These are phyloP conservation scores for Leptopilina syphax DNA, from an alignment of 2,888 invertebrate species.

Conservation along the genomic window DNA sequence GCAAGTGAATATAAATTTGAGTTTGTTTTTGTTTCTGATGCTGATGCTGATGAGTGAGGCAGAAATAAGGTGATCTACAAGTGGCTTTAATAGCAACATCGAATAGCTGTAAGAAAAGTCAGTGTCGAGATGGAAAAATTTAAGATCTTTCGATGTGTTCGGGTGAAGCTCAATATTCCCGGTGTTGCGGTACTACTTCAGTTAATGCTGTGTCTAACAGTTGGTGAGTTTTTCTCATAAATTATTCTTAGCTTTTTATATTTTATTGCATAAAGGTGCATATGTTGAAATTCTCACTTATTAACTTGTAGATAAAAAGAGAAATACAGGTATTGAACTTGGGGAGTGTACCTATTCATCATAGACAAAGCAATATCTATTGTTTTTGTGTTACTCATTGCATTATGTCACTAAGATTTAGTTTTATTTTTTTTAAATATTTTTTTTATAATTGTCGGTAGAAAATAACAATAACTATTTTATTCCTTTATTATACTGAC, in stretches of 20 bases:
- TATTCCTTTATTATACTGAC: too few species aligned
- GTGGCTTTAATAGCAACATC: neutral
- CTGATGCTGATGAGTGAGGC: neutral
- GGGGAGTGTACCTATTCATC: too few species aligned
- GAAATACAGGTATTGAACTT: neutral
- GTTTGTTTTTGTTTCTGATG: neutral
- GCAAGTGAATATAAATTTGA: neutral
- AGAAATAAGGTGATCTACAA: neutral
- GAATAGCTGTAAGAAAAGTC: neutral
- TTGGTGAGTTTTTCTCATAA: constrained; percentile 45
- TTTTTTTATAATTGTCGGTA: too few species aligned
- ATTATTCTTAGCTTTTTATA: neutral
- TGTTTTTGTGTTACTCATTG: too few species aligned
- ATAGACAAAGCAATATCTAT: too few species aligned
- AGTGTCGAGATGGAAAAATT: constrained; percentile 1
- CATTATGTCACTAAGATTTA: too few species aligned
- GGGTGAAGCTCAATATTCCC: constrained; percentile 47
- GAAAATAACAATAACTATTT: too few species aligned
- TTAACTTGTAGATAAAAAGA: neutral
- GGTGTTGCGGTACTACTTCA: constrained; percentile 35
- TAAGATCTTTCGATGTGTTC: constrained; percentile 40
- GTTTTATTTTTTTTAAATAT: too few species aligned
- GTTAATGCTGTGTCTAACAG: constrained; percentile 34
- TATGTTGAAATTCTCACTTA: neutral
- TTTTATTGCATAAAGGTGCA: neutral